Conservation (phyloP, 2,113 vertebrate genomes). For the Sprattus sprattus region DNA sequence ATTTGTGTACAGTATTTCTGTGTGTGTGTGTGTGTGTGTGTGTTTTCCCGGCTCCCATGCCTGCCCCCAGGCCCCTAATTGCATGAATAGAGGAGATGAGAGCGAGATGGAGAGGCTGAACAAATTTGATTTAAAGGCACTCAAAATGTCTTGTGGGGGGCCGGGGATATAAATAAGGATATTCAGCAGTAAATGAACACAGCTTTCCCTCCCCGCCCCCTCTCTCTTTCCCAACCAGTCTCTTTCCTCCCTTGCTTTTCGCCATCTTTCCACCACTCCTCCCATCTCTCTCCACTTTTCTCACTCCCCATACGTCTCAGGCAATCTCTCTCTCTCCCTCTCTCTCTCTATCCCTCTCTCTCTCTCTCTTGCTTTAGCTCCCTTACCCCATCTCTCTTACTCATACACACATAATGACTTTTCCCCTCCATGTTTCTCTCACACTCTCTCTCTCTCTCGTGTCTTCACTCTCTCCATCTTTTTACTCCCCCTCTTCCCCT, state of each 20-base stretch:
- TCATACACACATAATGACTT: not conserved
- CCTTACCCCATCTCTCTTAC: not conserved
- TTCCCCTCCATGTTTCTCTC: not conserved
- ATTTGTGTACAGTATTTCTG: not conserved
- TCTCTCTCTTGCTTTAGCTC: not conserved
- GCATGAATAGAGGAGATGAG: conserved; percentile 11
- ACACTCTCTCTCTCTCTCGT: not conserved
- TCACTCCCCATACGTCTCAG: not conserved
- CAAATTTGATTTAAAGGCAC: conserved; percentile 31
- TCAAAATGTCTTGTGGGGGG: conserved; percentile 38
- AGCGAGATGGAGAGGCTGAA: conserved; percentile 12
- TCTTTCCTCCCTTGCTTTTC: not conserved
- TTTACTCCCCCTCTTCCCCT: not conserved
- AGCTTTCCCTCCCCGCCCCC: not conserved
- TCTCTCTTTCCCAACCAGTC: not conserved
- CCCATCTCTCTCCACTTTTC: not conserved
- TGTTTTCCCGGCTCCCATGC: not conserved
- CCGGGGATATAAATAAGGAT: conserved; percentile 42
- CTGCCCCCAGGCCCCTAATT: conserved; percentile 16
- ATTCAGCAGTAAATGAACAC: conserved; percentile 35
- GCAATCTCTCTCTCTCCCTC: not conserved
- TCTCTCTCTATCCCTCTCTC: not conserved
- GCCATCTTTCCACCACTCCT: not conserved
- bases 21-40: conserved; percentile 18
- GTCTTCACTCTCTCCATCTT: too few relatives aligned